Evolutionary conservation across 2,113 vertebrate genomes (phyloP), one percentile per base, ranked within the genome.

Genomic region (Psammodynastes pulverulentus): DNA sequence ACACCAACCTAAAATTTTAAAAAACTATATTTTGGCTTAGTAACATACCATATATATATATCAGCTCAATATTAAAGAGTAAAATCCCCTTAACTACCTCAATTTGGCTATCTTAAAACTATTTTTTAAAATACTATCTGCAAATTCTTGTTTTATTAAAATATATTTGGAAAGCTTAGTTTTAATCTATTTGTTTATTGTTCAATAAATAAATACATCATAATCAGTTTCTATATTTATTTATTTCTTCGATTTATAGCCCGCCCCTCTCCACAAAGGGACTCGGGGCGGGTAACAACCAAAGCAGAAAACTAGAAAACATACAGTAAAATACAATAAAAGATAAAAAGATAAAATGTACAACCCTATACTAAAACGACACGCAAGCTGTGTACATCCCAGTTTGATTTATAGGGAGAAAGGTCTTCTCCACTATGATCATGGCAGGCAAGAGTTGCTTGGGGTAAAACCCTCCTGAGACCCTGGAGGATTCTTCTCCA

Each of bases 381-480:
- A 26, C 0, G 3, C 24, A 26, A 58, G 24, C 24, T 58, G 54
- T 58, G 54, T 8, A 58, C 8, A 24, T 58, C 54, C 54, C 92
- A 86, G 94, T 94, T 94, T 94, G 93, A 95, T 97, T 96, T 94
- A 58, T 34, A 91, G 86, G 19, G 46, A 48, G 79, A 39, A 89
- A 84, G 49, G 46, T 7, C 21, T 96, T 92, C 92, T 17, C 2
- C 3, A 96, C 95, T 79, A 92, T 46, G 87, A 94, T 95, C 95
- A 97, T 96, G 97, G 96, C 95, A 96, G 29, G 93, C 94, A 94
- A 88, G 89, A 97, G 97, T 97, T 97, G 97, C 97, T 97, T 97
- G 94, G 86, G 94, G 94, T 95, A 96, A 93, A 96, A 96, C 96
- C 92, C 95, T 96, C 93, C 88, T 92, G 96, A 95, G 96, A 96